phyloP scores from a whole-genome alignment of 2,797 vertebrate genomes.

The Anomalospiza imberbis region DNA sequence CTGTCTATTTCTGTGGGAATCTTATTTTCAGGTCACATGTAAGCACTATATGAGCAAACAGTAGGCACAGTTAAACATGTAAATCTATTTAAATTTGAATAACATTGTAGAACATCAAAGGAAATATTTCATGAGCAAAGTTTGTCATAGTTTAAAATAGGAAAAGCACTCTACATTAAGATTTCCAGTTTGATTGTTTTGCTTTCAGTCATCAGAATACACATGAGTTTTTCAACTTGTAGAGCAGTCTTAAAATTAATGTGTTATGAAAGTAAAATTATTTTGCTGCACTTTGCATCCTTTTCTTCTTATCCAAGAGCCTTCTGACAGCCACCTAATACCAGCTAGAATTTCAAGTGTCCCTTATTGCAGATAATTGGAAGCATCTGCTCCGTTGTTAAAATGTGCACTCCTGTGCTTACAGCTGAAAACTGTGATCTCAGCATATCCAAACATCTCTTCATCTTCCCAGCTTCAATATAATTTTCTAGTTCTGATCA shows the following conservation, averaged over 20 bases:
- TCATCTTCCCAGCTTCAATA: not conserved
- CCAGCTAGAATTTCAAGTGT: constrained; percentile 2
- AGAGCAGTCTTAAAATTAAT: not conserved
- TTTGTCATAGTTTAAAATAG: not conserved
- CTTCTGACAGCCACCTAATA: not conserved
- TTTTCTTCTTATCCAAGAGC: not conserved
- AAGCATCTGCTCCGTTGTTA: constrained; percentile 31
- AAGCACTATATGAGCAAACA: not conserved
- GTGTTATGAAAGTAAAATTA: not conserved
- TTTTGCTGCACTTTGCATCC: not conserved
- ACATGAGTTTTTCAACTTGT: not conserved
- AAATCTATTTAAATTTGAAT: constrained; percentile 3
- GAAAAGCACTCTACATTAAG: not conserved
- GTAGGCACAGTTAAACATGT: not conserved
- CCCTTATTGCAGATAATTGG: constrained; percentile 8
- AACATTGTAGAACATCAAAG: not conserved
- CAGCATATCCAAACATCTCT: constrained; percentile 1
- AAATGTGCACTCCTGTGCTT: not conserved
- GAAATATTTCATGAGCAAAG: not conserved
- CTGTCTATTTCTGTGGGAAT: not conserved
- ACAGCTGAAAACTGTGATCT: not conserved
- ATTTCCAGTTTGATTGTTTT: not conserved
- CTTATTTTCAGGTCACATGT: not conserved
- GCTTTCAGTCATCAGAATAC: not conserved
- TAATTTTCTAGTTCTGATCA: not conserved